Base-by-base conservation (phyloP, 2,113 vertebrate genomes). In the Terrapene triunguis region DNA sequence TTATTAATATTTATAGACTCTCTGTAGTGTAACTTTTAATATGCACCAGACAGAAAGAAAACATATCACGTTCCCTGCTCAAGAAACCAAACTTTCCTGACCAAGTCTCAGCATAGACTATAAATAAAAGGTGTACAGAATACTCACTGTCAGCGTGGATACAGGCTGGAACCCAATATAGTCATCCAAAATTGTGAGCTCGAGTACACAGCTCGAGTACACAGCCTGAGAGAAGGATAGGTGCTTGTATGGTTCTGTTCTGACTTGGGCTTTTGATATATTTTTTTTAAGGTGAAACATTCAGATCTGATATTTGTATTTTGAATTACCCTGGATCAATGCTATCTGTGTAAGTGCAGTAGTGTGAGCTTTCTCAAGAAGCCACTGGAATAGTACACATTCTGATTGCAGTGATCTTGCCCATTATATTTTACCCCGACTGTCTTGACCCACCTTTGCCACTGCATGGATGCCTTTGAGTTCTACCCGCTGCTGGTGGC, bases 61-160 rank as follows among this genome's bases (percentile, higher is more conserved):
- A 81, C 4, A 92, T 85, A 86, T 92, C 78, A 19, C 88, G 10
- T 95, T 78, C 87, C 62, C 83, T 92, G 5, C 13, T 22, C 78
- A 87, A 82, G 87, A 94, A 91, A 89, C 74, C 89, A 91, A 90
- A 51, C 79, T 91, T 94, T 94, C 74, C 44, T 95, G 94, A 79
- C 27, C 80, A 55, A 95, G 25, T 48, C 29, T 95, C 62, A 25
- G 24, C 59, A 10, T 62, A 62, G 85, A 42, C 87, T 87, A 82
- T 97, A 96, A 96, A 96, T 96, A 95, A 95, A 96, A 89, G 80
- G 90, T 88, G 62, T 69, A 90, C 81, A 93, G 85, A 89, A 87
- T 90, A 85, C 38, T 79, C 19, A 9, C n/a, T 50, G 35, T 50
- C 92, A 57, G 79, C 85, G 84, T 95, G 94, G n/a, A 82, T 86